Percentiles rank a stretch among this genome's conserved stretches.
These are phyloP conservation scores for Agonopterix subpropinquella DNA, from an alignment of 2,888 invertebrate species.

Conservation along the genomic window DNA sequence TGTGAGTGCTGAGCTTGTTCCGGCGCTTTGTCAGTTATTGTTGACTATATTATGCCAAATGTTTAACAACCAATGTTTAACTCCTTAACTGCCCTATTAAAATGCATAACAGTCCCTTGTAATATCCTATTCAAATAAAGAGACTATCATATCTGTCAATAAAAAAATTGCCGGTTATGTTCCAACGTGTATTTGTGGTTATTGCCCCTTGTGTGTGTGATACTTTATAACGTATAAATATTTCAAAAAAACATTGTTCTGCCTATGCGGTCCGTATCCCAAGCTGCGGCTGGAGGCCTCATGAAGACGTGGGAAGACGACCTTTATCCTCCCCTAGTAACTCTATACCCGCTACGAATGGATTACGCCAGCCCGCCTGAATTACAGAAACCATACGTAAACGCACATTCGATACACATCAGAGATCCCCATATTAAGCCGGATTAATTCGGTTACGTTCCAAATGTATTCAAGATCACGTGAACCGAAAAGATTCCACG, in stretches of 20 bases:
- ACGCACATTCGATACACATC: slow-evolving; percentile 57
- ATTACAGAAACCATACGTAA: slow-evolving; percentile 72
- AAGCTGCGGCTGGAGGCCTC: background rate
- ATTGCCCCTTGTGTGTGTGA: background rate
- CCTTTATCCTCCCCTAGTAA: slow-evolving; percentile 42
- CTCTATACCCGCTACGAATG: slow-evolving; percentile 55
- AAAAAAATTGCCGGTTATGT: too few relatives aligned
- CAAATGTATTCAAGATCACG: slow-evolving; percentile 47
- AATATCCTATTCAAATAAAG: too few relatives aligned
- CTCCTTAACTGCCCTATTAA: slow-evolving; percentile 12
- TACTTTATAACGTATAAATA: background rate
- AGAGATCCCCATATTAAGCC: slow-evolving; percentile 55
- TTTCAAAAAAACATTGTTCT: background rate
- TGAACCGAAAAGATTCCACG: slow-evolving; percentile 38
- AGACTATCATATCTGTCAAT: too few relatives aligned
- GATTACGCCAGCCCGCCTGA: slow-evolving; percentile 65
- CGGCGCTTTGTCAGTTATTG: slow-evolving; percentile 50
- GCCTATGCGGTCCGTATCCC: background rate
- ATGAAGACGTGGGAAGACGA: slow-evolving; percentile 35
- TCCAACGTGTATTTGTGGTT: too few relatives aligned
- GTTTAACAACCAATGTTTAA: slow-evolving; percentile 42
- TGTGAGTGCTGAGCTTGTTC: slow-evolving; percentile 54
- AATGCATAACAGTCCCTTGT: slow-evolving; percentile 3
- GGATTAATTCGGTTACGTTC: slow-evolving; percentile 62
- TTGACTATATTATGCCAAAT: slow-evolving; percentile 44